Evolutionary conservation across 2,797 vertebrate species (phyloP).

Genomic region (Ambastaia sidthimunki): DNA sequence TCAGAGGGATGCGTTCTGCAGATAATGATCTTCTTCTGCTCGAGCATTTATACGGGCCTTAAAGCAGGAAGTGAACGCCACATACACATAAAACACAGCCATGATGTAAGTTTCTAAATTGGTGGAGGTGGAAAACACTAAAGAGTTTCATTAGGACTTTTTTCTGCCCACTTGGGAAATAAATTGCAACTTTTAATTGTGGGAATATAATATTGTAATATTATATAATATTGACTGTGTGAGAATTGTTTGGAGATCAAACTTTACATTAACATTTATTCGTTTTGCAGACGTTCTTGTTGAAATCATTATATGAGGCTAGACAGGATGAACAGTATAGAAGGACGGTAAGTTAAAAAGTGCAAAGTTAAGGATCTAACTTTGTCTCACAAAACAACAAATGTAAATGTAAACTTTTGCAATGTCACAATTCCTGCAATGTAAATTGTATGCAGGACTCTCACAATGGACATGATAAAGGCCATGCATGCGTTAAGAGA

Average conservation of each 20-base stretch:
- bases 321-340: too few relatives aligned
- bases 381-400: too few relatives aligned
- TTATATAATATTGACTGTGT: neutral
- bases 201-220: neutral
- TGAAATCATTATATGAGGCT: too few relatives aligned
- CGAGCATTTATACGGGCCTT: slow-evolving; percentile 42
- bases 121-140: slow-evolving; percentile 14
- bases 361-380: too few relatives aligned
- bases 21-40: slow-evolving; percentile 51
- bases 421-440: too few relatives aligned
- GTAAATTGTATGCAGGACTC: too few relatives aligned
- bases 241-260: neutral
- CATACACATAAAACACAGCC: slow-evolving; percentile 8
- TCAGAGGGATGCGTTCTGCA: slow-evolving; percentile 52
- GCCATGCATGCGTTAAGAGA: too few relatives aligned
- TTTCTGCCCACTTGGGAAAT: slow-evolving; percentile 1
- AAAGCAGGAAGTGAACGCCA: slow-evolving; percentile 51
- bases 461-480: too few relatives aligned
- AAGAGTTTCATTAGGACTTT: slow-evolving; percentile 9
- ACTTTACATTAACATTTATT: too few relatives aligned
- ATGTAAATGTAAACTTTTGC: too few relatives aligned
- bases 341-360: too few relatives aligned
- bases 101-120: slow-evolving; percentile 33
- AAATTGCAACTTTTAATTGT: neutral
- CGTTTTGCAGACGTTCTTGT: too few relatives aligned